Conservation (phyloP, 2,797 vertebrate genomes). For the Carcharodon carcharias region DNA sequence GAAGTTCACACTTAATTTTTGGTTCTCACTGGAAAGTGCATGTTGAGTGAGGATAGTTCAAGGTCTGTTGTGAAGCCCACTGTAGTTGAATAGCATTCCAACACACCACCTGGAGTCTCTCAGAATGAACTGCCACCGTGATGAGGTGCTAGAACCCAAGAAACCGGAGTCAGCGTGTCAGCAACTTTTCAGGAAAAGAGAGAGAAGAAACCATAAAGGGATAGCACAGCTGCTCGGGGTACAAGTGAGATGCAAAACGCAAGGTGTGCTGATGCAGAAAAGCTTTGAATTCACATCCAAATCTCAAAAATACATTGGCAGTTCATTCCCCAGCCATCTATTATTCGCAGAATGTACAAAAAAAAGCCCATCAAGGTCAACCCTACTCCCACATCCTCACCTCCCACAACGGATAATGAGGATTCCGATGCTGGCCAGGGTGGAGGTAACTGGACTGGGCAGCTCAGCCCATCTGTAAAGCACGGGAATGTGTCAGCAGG, state of each 20-base stretch:
- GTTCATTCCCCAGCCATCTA: not conserved
- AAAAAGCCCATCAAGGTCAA: too few relatives aligned
- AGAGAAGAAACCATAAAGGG: not conserved
- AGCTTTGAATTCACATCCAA: not conserved
- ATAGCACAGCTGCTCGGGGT: not conserved
- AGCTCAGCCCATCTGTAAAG: not conserved
- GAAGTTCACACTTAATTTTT: not conserved
- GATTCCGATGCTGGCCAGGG: not conserved
- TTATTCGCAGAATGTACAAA: not conserved
- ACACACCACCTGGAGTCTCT: not conserved
- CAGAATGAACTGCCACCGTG: not conserved
- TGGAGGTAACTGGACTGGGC: not conserved
- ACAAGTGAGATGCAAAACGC: slow-evolving; percentile 9
- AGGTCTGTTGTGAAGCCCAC: too few relatives aligned
- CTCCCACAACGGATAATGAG: not conserved
- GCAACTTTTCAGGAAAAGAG: not conserved
- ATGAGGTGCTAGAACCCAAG: not conserved
- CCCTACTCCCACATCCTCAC: not conserved
- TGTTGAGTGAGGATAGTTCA: not conserved
- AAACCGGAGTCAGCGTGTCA: not conserved
- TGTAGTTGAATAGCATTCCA: too few relatives aligned
- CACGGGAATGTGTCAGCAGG: not conserved
- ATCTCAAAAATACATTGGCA: not conserved
- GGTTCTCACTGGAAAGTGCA: too few relatives aligned
- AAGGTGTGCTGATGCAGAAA: not conserved